Conservation (phyloP, 1,140 invertebrate genomes). For the Drosophila serrata region DNA sequence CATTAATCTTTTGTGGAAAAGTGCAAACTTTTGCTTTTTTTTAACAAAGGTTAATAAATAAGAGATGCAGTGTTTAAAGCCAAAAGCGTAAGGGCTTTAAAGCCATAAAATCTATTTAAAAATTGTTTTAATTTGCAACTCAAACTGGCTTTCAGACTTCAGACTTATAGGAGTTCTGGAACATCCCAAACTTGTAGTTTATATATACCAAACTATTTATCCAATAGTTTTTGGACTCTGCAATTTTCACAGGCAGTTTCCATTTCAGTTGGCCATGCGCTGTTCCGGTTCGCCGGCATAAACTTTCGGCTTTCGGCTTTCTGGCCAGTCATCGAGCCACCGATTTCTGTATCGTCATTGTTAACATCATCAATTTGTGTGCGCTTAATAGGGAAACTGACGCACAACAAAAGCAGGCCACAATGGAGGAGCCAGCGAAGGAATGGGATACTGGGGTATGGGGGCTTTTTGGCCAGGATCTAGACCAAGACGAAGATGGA, state of each 20-base stretch:
- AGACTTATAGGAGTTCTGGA: conserved; percentile 4
- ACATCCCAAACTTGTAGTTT: conserved; percentile 6
- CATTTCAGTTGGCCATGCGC: conserved; percentile 70
- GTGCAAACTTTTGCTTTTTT: conserved; percentile 13
- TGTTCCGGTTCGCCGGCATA: conserved; percentile 67
- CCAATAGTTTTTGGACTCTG: conserved; percentile 51
- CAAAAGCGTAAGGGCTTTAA: too few relatives aligned
- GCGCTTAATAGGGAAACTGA: conserved; percentile 83
- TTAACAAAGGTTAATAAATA: conserved; percentile 1
- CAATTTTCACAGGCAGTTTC: conserved; percentile 40
- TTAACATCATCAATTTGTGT: conserved; percentile 84
- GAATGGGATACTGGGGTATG: conserved; percentile 6
- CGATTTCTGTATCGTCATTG: conserved; percentile 79
- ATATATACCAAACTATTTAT: conserved; percentile 54
- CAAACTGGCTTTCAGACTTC: background rate
- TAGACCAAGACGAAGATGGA: conserved; percentile 7
- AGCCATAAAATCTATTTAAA: too few relatives aligned
- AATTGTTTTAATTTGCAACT: background rate
- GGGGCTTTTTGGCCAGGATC: background rate
- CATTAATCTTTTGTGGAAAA: conserved; percentile 12
- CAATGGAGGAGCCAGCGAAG: conserved; percentile 20
- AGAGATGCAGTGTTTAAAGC: background rate
- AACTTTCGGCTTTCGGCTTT: conserved; percentile 61
- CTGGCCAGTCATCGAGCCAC: conserved; percentile 72
- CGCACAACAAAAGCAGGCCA: conserved; percentile 74